Conservation (phyloP, 1,140 invertebrate species). For the Apocrypta bakeri region DNA sequence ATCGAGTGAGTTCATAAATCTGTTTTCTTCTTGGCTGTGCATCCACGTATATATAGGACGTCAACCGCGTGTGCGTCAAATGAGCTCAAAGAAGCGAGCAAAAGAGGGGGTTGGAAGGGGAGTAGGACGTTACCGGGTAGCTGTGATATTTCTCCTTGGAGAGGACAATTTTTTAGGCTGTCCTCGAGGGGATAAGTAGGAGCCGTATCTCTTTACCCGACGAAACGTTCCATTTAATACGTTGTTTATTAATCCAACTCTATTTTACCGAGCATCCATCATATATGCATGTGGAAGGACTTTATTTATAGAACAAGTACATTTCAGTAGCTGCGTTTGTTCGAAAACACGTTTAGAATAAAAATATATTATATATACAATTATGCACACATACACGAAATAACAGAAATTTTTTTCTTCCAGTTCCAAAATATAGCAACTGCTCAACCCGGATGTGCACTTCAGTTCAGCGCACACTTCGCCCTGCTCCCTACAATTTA, state of each 20-base stretch:
- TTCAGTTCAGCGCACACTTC: conserved; percentile 23
- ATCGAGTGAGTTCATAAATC: no score
- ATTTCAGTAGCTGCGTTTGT: not conserved
- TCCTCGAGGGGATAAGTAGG: conserved; percentile 11
- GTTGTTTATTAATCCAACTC: not conserved
- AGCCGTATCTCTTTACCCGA: not conserved
- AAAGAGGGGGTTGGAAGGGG: no score
- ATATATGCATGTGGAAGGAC: not conserved
- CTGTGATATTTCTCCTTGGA: conserved; percentile 19
- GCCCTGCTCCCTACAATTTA: conserved; percentile 24
- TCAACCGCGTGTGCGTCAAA: not conserved
- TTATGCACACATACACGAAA: not conserved
- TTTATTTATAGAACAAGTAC: not conserved
- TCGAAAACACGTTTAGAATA: no score
- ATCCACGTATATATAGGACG: no score
- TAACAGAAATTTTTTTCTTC: conserved; percentile 13
- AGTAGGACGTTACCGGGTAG: not conserved
- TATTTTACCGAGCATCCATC: not conserved
- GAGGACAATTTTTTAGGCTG: not conserved
- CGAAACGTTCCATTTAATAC: conserved; percentile 30
- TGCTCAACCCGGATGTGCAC: conserved; percentile 45
- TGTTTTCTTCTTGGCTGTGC: no score
- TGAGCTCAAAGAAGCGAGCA: no score
- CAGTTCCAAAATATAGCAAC: conserved; percentile 28
- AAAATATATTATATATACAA: no score